Evolutionary conservation across 2,888 invertebrate species (phyloP).

Genomic region (Nasonia oneida): DNA sequence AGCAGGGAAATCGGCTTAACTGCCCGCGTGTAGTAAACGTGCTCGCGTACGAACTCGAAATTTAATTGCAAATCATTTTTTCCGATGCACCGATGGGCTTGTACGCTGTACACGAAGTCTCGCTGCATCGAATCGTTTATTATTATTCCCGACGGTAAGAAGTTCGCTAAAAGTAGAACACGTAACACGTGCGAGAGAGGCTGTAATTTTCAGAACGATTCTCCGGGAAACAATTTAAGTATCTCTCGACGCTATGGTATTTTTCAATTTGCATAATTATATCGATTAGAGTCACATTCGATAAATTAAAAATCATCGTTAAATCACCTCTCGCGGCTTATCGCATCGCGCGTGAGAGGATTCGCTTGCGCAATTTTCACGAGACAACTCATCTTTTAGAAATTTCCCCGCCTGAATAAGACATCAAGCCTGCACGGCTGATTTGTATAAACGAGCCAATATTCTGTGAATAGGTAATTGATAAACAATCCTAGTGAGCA

Average conservation of each 20-base stretch:
- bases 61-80: slow-evolving; percentile 45
- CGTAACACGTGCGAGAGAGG: not conserved
- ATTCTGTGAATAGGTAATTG: not conserved
- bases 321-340: not conserved
- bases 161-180: not conserved
- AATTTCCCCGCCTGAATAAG: not conserved
- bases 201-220: not conserved
- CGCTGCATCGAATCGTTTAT: not conserved
- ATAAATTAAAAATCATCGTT: slow-evolving; percentile 2
- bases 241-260: not conserved
- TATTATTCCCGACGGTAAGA: not conserved
- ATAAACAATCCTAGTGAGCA: not conserved
- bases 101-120: too few relatives aligned
- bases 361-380: not conserved
- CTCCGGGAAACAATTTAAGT: not conserved
- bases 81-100: not conserved
- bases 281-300: not conserved
- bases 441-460: not conserved
- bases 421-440: not conserved
- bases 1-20: slow-evolving; percentile 47
- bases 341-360: not conserved
- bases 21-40: slow-evolving; percentile 33
- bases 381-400: not conserved
- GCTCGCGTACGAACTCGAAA: slow-evolving; percentile 8
- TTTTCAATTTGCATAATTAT: slow-evolving; percentile 11